Conservation (phyloP, 1,140 invertebrate species). For the Octopus sinensis region DNA sequence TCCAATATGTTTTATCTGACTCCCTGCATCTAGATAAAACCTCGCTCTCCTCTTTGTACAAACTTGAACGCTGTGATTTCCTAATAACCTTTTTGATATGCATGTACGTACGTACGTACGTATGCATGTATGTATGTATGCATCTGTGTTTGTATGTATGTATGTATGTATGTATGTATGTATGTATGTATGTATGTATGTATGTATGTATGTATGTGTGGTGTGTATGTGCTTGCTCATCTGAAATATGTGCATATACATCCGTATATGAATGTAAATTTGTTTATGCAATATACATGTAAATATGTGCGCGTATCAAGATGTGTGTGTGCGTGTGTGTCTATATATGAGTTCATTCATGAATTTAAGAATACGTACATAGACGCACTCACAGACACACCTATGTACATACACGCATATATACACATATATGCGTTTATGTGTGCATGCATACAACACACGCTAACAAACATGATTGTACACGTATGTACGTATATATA, state of each 20-base stretch:
- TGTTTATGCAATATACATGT: background rate
- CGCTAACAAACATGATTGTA: too few relatives aligned
- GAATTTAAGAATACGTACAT: background rate
- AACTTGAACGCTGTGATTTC: too few relatives aligned
- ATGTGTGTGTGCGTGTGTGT: constrained; percentile 3
- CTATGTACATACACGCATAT: background rate
- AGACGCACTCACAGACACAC: too few relatives aligned
- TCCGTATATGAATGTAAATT: background rate
- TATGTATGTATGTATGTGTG: background rate
- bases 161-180: constrained; percentile 16
- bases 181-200: constrained; percentile 20
- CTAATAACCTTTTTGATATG: too few relatives aligned
- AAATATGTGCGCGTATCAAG: background rate
- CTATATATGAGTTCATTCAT: background rate
- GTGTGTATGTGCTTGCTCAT: constrained; percentile 9
- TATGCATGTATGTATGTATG: too few relatives aligned
- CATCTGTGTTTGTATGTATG: background rate
- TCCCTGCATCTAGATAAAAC: too few relatives aligned
- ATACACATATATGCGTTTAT: background rate
- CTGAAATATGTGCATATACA: background rate
- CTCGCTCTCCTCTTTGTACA: too few relatives aligned
- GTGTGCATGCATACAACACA: too few relatives aligned
- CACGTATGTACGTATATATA: too few relatives aligned
- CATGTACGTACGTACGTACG: too few relatives aligned
- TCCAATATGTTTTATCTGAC: too few relatives aligned